These are phyloP conservation scores for Ceryle rudis DNA, from an alignment of 2,797 vertebrate species.

Conservation along the genomic window DNA sequence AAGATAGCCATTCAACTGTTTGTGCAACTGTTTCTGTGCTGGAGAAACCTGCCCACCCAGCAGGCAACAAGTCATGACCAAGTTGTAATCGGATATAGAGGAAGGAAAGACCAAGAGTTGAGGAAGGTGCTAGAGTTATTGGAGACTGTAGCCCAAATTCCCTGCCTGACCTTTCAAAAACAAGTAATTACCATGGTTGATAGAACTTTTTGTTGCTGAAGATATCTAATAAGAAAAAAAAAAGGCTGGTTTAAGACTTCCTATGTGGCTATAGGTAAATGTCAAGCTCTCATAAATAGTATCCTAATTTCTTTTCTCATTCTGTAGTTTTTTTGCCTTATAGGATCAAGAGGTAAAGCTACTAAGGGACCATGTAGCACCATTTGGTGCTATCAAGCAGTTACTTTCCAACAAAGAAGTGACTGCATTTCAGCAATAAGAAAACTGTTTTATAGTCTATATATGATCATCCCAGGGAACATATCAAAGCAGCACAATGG, in stretches of 20 bases:
- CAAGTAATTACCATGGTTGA: background rate
- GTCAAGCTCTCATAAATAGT: background rate
- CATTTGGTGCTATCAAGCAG: background rate
- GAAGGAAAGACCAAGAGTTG: background rate
- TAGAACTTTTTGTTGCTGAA: background rate
- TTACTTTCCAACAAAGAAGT: background rate
- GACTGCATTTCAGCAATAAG: background rate
- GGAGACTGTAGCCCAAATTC: background rate
- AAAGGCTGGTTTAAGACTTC: background rate
- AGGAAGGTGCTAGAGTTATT: background rate
- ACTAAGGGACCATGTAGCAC: background rate
- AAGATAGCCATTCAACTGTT: no score
- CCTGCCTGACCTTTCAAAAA: background rate
- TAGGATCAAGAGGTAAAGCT: background rate
- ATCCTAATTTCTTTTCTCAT: background rate
- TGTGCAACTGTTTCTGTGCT: no score
- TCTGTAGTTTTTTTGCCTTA: background rate
- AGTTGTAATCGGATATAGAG: background rate
- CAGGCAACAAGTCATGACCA: background rate
- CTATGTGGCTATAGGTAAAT: background rate
- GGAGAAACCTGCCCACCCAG: no score
- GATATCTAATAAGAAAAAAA: background rate
- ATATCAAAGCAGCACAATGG: background rate
- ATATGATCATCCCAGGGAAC: background rate
- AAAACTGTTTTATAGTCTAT: background rate